Percentiles rank a stretch among this genome's conserved stretches.
Evolutionary conservation across 2,888 invertebrate genomes (phyloP).

Genomic region (Stictocephala bisonia): DNA sequence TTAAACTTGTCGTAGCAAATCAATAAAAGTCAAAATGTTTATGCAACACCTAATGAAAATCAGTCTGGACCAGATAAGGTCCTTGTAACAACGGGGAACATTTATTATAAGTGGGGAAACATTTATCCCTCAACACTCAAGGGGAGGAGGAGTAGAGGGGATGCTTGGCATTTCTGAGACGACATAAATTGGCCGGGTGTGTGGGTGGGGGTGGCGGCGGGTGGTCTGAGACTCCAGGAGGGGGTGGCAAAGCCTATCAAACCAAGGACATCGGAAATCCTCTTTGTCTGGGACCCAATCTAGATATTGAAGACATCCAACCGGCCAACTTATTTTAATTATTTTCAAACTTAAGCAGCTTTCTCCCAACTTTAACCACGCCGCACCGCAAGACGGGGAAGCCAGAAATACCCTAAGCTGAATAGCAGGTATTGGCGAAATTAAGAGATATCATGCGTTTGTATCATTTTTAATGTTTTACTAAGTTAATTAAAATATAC

Average conservation of each 20-base stretch:
- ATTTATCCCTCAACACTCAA: constrained; percentile 27
- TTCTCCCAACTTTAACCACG: constrained; percentile 30
- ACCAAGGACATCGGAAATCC: constrained; percentile 35
- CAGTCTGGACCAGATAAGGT: too few species aligned
- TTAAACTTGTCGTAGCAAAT: too few species aligned
- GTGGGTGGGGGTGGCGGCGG: neutral
- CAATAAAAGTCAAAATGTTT: too few species aligned
- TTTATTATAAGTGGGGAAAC: constrained; percentile 22
- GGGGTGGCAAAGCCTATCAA: constrained; percentile 26
- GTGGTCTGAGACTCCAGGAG: neutral
- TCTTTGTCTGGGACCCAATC: constrained; percentile 36
- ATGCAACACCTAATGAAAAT: too few species aligned
- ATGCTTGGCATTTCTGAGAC: constrained; percentile 30
- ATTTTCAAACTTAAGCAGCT: constrained; percentile 40
- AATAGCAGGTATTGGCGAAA: too few species aligned
- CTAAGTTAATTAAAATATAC: too few species aligned
- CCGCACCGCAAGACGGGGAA: neutral
- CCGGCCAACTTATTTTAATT: constrained; percentile 38
- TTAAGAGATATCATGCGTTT: too few species aligned
- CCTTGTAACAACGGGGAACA: too few species aligned
- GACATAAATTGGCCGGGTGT: constrained; percentile 37
- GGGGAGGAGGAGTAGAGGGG: neutral
- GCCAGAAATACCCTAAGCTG: too few species aligned
- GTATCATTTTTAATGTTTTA: too few species aligned
- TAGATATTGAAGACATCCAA: constrained; percentile 42